Evolutionary conservation across 2,888 invertebrate genomes (phyloP).

Genomic region (Plemyria rubiginata): DNA sequence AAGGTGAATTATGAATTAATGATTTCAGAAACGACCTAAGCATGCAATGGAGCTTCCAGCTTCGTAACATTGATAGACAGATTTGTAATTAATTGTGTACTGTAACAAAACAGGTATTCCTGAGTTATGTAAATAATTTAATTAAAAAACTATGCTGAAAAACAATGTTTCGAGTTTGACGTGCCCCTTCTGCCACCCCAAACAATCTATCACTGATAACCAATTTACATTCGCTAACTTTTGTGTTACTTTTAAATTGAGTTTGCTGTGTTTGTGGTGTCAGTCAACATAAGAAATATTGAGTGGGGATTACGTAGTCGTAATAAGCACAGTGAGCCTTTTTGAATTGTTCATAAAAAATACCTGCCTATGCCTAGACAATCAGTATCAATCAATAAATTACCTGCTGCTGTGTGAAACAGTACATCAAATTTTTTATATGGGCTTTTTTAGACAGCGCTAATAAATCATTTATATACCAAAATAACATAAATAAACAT

Average conservation of each 20-base stretch:
- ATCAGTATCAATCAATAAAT: too few relatives aligned
- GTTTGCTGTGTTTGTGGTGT: conserved; percentile 32
- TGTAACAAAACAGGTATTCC: conserved; percentile 17
- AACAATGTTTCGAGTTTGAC: conserved; percentile 44
- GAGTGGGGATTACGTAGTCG: too few relatives aligned
- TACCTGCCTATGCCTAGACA: too few relatives aligned
- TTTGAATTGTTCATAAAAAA: too few relatives aligned
- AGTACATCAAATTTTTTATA: too few relatives aligned
- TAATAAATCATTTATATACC: too few relatives aligned
- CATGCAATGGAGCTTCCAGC: not conserved
- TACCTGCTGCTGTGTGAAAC: too few relatives aligned
- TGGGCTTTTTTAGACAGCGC: too few relatives aligned
- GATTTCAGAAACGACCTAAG: too few relatives aligned
- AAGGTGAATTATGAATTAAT: too few relatives aligned
- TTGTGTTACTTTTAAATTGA: conserved; percentile 36
- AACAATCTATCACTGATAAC: conserved; percentile 49
- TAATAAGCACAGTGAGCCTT: too few relatives aligned
- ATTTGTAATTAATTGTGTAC: conserved; percentile 24
- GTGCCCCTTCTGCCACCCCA: conserved; percentile 38
- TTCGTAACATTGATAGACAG: conserved; percentile 10
- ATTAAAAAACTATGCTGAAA: conserved; percentile 44
- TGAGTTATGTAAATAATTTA: conserved; percentile 38
- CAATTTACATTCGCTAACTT: conserved; percentile 41
- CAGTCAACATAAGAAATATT: conserved; percentile 18
- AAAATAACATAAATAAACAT: too few relatives aligned